Evolutionary conservation across 2,113 vertebrate species (phyloP).

Genomic region (Chinchilla lanigera): DNA sequence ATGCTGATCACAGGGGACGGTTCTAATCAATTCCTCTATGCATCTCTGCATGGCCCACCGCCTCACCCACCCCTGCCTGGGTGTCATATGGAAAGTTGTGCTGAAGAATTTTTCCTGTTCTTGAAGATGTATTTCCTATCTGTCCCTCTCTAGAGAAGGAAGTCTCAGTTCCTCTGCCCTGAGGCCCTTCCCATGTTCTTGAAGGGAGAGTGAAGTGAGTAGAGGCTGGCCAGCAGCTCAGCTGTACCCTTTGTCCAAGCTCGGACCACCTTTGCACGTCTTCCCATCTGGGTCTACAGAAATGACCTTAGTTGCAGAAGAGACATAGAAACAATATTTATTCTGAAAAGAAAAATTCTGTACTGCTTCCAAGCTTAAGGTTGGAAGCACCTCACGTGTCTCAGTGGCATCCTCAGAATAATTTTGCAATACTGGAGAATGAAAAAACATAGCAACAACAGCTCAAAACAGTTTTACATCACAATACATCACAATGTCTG

Average conservation of each 20-base stretch:
- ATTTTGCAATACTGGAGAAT: neutral
- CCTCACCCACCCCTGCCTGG: neutral
- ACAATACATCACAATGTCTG: neutral
- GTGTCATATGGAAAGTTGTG: accelerated
- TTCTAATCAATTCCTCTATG: neutral
- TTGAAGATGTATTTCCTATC: neutral
- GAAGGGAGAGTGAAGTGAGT: neutral
- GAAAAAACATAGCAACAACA: neutral
- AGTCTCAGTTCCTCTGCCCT: neutral
- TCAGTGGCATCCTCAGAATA: neutral
- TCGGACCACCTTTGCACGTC: neutral
- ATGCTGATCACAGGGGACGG: neutral
- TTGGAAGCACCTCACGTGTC: neutral
- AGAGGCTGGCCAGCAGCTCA: neutral
- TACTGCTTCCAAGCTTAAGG: neutral
- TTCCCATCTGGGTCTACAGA: neutral
- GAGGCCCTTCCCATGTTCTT: neutral
- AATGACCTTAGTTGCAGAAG: neutral
- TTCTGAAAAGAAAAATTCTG: neutral
- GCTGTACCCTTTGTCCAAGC: neutral
- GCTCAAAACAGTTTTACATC: neutral
- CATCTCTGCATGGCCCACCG: neutral
- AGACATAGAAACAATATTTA: neutral
- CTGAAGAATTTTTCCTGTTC: neutral
- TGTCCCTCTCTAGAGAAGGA: neutral